These are phyloP conservation scores for Oreochromis niloticus DNA, from an alignment of 2,113 vertebrate species.

Conservation along the genomic window DNA sequence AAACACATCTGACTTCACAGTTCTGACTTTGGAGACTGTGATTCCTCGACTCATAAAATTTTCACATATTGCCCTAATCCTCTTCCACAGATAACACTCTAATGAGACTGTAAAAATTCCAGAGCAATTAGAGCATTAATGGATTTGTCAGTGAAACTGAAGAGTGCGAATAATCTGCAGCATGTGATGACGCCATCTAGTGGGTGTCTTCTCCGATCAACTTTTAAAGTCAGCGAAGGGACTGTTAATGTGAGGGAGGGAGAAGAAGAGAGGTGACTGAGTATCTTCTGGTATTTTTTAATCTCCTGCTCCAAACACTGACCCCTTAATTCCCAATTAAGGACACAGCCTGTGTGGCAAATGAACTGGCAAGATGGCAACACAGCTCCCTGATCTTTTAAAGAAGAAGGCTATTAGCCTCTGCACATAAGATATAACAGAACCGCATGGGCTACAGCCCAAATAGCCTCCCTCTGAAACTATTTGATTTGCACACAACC, in stretches of 20 bases:
- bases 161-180: slow-evolving; percentile 1
- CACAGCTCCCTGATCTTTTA: neutral
- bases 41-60: neutral
- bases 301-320: neutral
- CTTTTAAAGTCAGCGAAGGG: neutral
- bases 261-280: neutral
- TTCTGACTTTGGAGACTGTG: neutral
- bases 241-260: neutral
- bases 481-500: slow-evolving; percentile 13
- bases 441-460: slow-evolving; percentile 3
- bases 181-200: slow-evolving; percentile 68
- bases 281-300: neutral
- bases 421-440: neutral
- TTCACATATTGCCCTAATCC: neutral
- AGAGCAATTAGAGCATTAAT: slow-evolving; percentile 38
- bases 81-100: neutral
- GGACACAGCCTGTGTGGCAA: neutral
- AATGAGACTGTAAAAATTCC: slow-evolving; percentile 26
- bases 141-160: slow-evolving; percentile 29
- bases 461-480: slow-evolving; percentile 15
- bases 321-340: slow-evolving; percentile 6
- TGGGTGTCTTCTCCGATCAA: slow-evolving; percentile 20
- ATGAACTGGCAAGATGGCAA: neutral
- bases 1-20: neutral
- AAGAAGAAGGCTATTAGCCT: neutral